Conservation (phyloP, 2,888 invertebrate genomes). For the Drosophila flavopinicola region DNA sequence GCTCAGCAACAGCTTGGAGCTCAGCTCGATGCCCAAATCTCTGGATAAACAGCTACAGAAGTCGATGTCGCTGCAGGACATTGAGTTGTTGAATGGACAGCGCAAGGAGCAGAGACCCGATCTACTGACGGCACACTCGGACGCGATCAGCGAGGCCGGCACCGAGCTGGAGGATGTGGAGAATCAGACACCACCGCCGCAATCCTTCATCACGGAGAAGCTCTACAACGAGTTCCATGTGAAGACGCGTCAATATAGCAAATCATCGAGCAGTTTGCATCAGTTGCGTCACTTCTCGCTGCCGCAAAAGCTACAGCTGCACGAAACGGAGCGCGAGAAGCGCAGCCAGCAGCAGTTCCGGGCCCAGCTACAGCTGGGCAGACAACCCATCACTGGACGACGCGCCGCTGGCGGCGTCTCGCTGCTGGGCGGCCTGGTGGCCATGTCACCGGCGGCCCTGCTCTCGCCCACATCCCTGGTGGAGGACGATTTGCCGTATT, state of each 20-base stretch:
- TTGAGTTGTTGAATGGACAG: slow-evolving; percentile 80
- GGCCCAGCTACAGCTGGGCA: slow-evolving; percentile 46
- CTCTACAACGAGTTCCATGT: slow-evolving; percentile 89
- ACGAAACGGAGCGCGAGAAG: slow-evolving; percentile 84
- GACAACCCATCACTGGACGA: slow-evolving; percentile 79
- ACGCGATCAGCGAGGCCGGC: slow-evolving; percentile 82
- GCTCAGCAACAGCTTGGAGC: slow-evolving; percentile 74
- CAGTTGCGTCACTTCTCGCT: slow-evolving; percentile 83
- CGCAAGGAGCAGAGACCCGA: slow-evolving; percentile 80
- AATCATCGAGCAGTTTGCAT: slow-evolving; percentile 87
- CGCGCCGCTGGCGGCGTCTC: slow-evolving; percentile 80
- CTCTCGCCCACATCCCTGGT: slow-evolving; percentile 71
- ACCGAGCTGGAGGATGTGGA: slow-evolving; percentile 81
- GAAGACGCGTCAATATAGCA: slow-evolving; percentile 88
- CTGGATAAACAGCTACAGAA: slow-evolving; percentile 79
- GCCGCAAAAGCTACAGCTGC: slow-evolving; percentile 85
- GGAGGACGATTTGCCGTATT: slow-evolving; percentile 88
- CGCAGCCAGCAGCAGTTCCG: slow-evolving; percentile 81
- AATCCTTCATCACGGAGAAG: slow-evolving; percentile 89
- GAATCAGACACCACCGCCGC: slow-evolving; percentile 84
- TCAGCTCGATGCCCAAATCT: slow-evolving; percentile 55
- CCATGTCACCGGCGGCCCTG: slow-evolving; percentile 55
- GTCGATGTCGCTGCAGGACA: slow-evolving; percentile 83
- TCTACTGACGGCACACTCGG: slow-evolving; percentile 75
- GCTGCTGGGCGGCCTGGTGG: slow-evolving; percentile 60